A percentile compares a stretch with the other conserved stretches of the same genome.
phyloP scores from a whole-genome alignment of 2,797 vertebrate species.

The Gallinago stenura region DNA sequence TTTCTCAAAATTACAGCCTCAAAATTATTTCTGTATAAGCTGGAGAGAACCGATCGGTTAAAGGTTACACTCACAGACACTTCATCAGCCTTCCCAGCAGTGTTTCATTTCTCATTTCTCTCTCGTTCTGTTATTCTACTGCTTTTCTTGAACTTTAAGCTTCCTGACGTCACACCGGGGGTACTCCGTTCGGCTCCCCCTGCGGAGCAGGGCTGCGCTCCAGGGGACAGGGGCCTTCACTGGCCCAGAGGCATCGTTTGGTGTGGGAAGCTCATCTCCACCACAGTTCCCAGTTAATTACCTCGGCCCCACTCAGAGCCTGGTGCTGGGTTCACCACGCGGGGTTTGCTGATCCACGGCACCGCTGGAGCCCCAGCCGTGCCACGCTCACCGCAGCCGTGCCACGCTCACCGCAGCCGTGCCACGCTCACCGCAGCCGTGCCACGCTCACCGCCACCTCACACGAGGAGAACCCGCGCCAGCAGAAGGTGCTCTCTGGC shows the following conservation, averaged over 20 bases:
- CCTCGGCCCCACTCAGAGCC: neutral
- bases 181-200: accelerated
- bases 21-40: neutral
- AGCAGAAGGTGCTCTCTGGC: neutral
- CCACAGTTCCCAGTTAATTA: neutral
- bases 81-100: neutral
- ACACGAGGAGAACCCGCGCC: neutral
- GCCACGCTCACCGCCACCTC: accelerated
- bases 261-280: neutral
- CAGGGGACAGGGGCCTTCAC: neutral
- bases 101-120: neutral
- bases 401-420: neutral
- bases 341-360: neutral
- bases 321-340: neutral
- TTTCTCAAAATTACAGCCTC: slow-evolving; percentile 26
- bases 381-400: neutral
- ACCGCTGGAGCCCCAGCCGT: neutral
- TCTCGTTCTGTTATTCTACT: neutral
- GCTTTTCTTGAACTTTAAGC: neutral
- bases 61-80: neutral
- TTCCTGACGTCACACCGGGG: accelerated
- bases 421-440: neutral
- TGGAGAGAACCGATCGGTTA: neutral
- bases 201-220: neutral
- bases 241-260: accelerated